phyloP scores from a whole-genome alignment of 2,797 vertebrate species.

The Philypnodon macrostomus region DNA sequence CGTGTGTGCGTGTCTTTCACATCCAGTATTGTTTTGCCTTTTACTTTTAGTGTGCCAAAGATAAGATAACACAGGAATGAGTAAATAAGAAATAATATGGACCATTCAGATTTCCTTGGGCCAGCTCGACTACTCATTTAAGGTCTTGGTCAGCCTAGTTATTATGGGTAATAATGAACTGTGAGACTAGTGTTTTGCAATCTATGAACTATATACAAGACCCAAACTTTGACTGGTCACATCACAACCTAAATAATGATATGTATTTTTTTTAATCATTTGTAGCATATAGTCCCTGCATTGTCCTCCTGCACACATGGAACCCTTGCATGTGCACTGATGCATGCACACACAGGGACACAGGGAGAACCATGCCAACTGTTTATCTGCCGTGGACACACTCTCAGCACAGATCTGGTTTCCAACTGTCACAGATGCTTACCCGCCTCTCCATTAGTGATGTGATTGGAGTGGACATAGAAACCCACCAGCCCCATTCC shows the following conservation, averaged over 20 bases:
- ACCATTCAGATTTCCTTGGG: no score
- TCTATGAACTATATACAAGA: no score
- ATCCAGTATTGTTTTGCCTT: no score
- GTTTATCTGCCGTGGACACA: constrained; percentile 62
- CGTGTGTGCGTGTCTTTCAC: background rate
- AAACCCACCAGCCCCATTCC: constrained; percentile 67
- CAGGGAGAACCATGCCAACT: constrained; percentile 67
- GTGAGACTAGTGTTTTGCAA: no score
- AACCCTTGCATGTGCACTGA: constrained; percentile 26
- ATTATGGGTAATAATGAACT: no score
- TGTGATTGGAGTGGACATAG: constrained; percentile 76
- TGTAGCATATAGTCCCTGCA: background rate
- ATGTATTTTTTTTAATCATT: background rate
- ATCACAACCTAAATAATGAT: no score
- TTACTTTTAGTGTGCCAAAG: no score
- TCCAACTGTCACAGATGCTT: constrained; percentile 76
- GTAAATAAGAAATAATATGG: no score
- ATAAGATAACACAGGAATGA: no score
- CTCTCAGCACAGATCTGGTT: constrained; percentile 63
- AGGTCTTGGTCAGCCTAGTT: no score
- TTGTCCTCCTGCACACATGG: background rate
- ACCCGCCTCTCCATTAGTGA: constrained; percentile 73
- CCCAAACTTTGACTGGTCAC: no score
- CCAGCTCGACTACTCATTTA: no score
- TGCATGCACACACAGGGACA: constrained; percentile 37